Evolutionary conservation across 2,888 invertebrate genomes (phyloP), one percentile per base, ranked within the genome.

Genomic region (Parthenolecanium corni): DNA sequence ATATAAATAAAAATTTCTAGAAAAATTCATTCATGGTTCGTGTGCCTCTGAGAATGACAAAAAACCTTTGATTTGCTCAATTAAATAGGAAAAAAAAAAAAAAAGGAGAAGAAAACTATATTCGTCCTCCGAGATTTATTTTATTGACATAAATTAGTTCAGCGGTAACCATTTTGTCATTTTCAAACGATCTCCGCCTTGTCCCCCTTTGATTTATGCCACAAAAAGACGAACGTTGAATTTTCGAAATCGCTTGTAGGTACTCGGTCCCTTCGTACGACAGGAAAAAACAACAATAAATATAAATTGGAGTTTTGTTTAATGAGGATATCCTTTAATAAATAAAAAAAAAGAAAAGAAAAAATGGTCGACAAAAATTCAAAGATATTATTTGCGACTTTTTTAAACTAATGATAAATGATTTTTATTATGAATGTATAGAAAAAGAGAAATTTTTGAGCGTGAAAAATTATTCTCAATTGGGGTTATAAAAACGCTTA

Each of bases 281-380:
- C 31, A 61, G 61, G 61, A 61, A 61, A 61, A 61, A 61, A 51
- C 36, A 61, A 61, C 49, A 61, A 51, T 16, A 31, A 38, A 21
- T 61, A 36, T 61, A 61, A 61, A 57, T 57, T 61, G 51, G 38
- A 46, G 47, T 61, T 61, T 38, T 9, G 31, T 31, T 38, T 61
- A 61, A 61, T 61, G 51, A 61, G 61, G 61, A 61, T 61, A 61
- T 61, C 61, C 61, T 61, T 24, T 49, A 46, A 38, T 61, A 49
- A 61, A 23, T 11, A 11, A 46, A 46, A 46, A 12, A 46, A 18
- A 11, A 46, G 2, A 46, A 58, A 31, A 47, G 44, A 36, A 61
- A 49, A 49, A 61, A 49, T 61, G 31, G 4, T 9, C 31, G 31
- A 31, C 31, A 9, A 31, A 31, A 31, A 31, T 31, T 31, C 31